Conservation (phyloP, 2,888 invertebrate genomes). For the Ectobius pallidus region DNA sequence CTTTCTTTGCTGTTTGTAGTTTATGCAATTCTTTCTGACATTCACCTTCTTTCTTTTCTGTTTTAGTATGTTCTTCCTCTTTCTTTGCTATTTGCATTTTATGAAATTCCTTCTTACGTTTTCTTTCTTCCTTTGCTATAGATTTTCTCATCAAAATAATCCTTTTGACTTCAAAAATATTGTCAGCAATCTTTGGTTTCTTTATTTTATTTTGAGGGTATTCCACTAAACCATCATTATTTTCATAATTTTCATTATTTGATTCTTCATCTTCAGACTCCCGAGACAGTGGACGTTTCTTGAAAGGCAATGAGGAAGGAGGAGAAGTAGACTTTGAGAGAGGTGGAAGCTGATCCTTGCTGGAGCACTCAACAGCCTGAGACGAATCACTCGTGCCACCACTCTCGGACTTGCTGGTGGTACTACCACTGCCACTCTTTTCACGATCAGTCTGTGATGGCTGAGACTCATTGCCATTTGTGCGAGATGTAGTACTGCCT, state of each 20-base stretch:
- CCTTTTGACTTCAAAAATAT: conserved; percentile 68
- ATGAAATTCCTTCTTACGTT: background rate
- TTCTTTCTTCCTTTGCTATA: conserved; percentile 63
- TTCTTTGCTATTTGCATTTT: too few species aligned
- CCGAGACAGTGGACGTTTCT: conserved; percentile 49
- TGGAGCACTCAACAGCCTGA: conserved; percentile 9
- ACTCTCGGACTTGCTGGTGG: conserved; percentile 20
- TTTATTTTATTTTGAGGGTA: conserved; percentile 58
- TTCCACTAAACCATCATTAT: conserved; percentile 46
- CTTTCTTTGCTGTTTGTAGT: too few species aligned
- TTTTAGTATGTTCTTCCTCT: conserved; percentile 51
- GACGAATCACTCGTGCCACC: conserved; percentile 22
- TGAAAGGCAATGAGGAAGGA: conserved; percentile 48
- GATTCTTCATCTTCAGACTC: background rate
- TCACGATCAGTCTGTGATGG: conserved; percentile 7
- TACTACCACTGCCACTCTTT: background rate
- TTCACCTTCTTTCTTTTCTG: background rate
- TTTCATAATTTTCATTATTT: background rate
- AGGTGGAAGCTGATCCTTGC: conserved; percentile 31
- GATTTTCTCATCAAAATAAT: conserved; percentile 71
- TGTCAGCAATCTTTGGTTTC: conserved; percentile 72
- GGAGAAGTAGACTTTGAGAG: conserved; percentile 27
- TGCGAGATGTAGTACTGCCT: conserved; percentile 17
- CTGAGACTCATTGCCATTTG: conserved; percentile 25
- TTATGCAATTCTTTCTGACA: too few species aligned